Percentiles rank a stretch among this genome's conserved stretches.
phyloP scores from a whole-genome alignment of 2,113 vertebrate genomes.

The Saccopteryx leptura region DNA sequence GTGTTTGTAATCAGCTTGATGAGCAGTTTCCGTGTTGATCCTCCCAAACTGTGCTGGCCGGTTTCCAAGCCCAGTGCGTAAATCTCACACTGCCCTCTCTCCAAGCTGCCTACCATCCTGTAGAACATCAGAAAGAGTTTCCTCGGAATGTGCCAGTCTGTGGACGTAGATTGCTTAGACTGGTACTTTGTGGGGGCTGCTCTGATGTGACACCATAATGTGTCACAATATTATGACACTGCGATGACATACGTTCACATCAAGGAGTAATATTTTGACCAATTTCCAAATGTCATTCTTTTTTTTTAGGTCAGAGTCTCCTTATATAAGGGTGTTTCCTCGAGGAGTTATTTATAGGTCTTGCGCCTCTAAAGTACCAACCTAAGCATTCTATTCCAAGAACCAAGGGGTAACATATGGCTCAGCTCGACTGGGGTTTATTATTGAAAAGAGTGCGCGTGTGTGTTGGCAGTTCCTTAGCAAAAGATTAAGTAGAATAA shows the following conservation, averaged over 20 bases:
- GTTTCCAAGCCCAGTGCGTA: slow-evolving; percentile 81
- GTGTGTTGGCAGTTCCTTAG: slow-evolving; percentile 40
- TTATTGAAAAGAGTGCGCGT: slow-evolving; percentile 59
- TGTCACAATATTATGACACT: slow-evolving; percentile 72
- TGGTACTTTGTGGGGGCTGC: neutral
- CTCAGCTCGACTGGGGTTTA: slow-evolving; percentile 53
- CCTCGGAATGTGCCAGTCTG: slow-evolving; percentile 47
- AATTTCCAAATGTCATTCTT: slow-evolving; percentile 72
- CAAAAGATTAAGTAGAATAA: slow-evolving; percentile 35
- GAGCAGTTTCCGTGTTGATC: slow-evolving; percentile 80
- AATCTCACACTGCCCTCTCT: slow-evolving; percentile 82
- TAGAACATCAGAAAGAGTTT: slow-evolving; percentile 62
- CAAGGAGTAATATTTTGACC: slow-evolving; percentile 78
- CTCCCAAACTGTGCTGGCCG: slow-evolving; percentile 78
- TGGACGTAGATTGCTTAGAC: neutral
- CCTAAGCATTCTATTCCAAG: slow-evolving; percentile 70
- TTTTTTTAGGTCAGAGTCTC: slow-evolving; percentile 63
- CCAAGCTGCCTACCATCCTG: slow-evolving; percentile 73
- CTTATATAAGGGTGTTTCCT: slow-evolving; percentile 57
- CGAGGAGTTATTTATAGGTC: slow-evolving; percentile 74
- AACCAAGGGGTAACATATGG: slow-evolving; percentile 71
- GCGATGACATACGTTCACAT: slow-evolving; percentile 16
- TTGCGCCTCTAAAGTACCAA: slow-evolving; percentile 61
- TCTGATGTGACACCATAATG: slow-evolving; percentile 17
- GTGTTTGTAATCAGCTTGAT: slow-evolving; percentile 83